Percentiles rank a stretch among this genome's conserved stretches.
Conservation (phyloP, 2,888 invertebrate species). For the Hipparchia sbordonii region DNA sequence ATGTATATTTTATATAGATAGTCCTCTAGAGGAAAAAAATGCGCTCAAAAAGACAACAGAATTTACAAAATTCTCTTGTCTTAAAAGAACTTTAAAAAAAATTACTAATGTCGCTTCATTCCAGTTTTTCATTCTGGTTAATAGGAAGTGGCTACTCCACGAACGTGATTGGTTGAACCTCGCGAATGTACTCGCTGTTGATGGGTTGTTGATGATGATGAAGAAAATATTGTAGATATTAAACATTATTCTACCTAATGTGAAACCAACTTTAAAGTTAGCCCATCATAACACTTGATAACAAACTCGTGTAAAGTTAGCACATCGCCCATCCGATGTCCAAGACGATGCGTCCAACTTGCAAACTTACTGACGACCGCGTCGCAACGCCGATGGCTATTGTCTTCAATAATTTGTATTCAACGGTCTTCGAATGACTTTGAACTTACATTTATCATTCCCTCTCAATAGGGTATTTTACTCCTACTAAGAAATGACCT, state of each 20-base stretch:
- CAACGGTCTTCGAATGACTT: conserved; percentile 18
- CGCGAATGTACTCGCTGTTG: too few species aligned
- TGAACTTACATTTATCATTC: background rate
- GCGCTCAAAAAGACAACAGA: too few species aligned
- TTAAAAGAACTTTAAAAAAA: too few species aligned
- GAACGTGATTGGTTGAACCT: too few species aligned
- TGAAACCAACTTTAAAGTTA: background rate
- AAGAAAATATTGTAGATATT: background rate
- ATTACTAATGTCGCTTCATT: too few species aligned
- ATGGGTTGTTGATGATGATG: too few species aligned
- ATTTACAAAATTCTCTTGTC: too few species aligned
- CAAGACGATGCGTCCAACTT: conserved; percentile 43
- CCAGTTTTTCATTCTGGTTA: too few species aligned
- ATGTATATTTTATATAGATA: too few species aligned
- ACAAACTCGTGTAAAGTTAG: conserved; percentile 25
- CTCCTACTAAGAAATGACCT: too few species aligned
- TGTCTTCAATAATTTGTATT: conserved; percentile 35
- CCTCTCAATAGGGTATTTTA: background rate
- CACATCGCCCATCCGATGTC: conserved; percentile 46
- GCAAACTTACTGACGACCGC: conserved; percentile 46
- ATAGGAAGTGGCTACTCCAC: too few species aligned
- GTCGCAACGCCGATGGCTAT: conserved; percentile 40
- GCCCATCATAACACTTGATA: conserved; percentile 13
- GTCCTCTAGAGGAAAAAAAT: too few species aligned
- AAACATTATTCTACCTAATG: background rate